Conservation (phyloP, 2,888 invertebrate genomes). For the Rhagium mordax region DNA sequence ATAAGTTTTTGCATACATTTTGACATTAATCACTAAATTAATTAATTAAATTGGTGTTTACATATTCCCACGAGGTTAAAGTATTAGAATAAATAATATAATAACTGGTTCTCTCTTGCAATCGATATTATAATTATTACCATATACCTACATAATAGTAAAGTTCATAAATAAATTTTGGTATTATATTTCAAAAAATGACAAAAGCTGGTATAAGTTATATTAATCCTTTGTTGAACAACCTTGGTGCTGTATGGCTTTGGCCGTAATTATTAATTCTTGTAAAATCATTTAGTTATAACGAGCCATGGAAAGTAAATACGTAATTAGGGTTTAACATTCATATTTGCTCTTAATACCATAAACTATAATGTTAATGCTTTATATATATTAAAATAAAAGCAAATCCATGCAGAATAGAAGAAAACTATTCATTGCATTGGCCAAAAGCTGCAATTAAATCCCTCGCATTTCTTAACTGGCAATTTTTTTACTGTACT, state of each 20-base stretch:
- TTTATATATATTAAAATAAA: too few species aligned
- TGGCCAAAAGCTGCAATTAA: too few species aligned
- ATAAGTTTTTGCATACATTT: neutral
- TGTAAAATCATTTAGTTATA: neutral
- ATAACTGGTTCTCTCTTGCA: neutral
- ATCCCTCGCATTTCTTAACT: too few species aligned
- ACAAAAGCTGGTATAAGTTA: too few species aligned
- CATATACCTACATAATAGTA: slow-evolving; percentile 6
- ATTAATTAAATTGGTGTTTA: slow-evolving; percentile 20
- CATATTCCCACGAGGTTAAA: slow-evolving; percentile 21
- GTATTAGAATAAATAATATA: neutral
- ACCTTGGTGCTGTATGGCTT: neutral
- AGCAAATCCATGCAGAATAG: too few species aligned
- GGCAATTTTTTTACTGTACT: too few species aligned
- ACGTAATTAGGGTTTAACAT: too few species aligned
- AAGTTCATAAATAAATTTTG: neutral
- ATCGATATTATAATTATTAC: slow-evolving; percentile 8
- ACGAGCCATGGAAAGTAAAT: neutral
- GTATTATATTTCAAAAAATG: neutral
- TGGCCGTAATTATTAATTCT: neutral
- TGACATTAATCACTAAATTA: slow-evolving; percentile 5
- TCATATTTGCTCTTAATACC: too few species aligned
- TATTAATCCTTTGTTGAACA: neutral
- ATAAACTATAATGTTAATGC: too few species aligned
- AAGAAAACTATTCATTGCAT: too few species aligned